A percentile compares a stretch with the other conserved stretches of the same genome.
These are phyloP conservation scores for Petromus typicus DNA, from an alignment of 2,113 vertebrate genomes.

Conservation along the genomic window DNA sequence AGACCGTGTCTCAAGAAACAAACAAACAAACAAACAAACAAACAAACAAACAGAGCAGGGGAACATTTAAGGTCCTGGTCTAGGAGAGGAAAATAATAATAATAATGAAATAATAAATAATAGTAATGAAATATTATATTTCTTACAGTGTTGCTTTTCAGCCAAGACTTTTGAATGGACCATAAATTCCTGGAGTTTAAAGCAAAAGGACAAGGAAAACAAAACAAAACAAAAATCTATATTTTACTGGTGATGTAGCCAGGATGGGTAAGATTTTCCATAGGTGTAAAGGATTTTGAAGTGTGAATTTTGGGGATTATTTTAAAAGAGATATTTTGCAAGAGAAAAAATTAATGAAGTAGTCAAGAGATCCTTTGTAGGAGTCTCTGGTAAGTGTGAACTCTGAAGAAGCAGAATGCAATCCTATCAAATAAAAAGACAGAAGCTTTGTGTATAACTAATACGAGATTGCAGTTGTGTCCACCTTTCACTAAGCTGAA, in stretches of 20 bases:
- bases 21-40: too few species aligned
- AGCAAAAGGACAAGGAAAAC: background rate
- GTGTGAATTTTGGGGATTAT: background rate
- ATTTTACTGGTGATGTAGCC: background rate
- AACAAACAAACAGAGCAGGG: too few species aligned
- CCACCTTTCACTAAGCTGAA: background rate
- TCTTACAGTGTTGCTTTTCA: background rate
- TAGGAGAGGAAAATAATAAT: background rate
- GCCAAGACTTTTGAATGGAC: background rate
- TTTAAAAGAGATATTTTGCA: constrained; percentile 12
- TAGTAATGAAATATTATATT: too few species aligned
- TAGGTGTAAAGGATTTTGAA: background rate
- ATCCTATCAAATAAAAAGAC: background rate
- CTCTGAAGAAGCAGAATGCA: background rate
- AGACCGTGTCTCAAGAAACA: too few species aligned
- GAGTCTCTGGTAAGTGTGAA: background rate
- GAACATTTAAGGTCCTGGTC: background rate
- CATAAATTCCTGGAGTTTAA: background rate
- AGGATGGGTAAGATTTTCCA: background rate
- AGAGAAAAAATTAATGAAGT: background rate
- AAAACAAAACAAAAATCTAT: background rate
- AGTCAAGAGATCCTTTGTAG: background rate
- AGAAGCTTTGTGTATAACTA: background rate
- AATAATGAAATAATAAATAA: too few species aligned
- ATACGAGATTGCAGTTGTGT: background rate